These are phyloP conservation scores for Cactoblastis cactorum DNA, from an alignment of 2,888 invertebrate genomes.

Conservation along the genomic window DNA sequence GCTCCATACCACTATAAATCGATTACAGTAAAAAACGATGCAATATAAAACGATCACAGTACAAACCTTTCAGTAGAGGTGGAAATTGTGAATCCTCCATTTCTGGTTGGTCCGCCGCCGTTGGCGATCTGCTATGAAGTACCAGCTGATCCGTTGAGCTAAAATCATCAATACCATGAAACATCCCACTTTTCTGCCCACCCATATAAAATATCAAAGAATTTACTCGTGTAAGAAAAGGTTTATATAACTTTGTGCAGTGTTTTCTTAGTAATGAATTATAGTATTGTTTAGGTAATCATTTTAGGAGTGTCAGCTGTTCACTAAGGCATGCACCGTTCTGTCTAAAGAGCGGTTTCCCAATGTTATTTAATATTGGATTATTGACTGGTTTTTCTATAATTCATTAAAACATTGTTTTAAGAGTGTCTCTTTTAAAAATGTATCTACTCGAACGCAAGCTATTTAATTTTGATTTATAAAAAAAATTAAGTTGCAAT, in stretches of 20 bases:
- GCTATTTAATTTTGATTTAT: too few species aligned
- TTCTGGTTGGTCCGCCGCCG: conserved; percentile 60
- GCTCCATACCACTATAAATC: too few species aligned
- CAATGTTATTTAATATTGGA: conserved; percentile 24
- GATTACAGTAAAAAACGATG: too few species aligned
- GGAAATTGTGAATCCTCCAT: conserved; percentile 72
- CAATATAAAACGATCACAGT: too few species aligned
- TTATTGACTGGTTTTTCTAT: conserved; percentile 28
- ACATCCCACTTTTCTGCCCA: background rate
- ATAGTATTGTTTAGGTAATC: conserved; percentile 14
- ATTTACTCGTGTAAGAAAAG: background rate
- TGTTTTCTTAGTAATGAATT: conserved; percentile 15
- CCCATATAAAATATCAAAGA: background rate
- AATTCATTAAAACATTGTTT: background rate
- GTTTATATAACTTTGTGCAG: conserved; percentile 12
- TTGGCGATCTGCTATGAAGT: conserved; percentile 72
- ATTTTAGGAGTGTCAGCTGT: conserved; percentile 16
- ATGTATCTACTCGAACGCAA: too few species aligned
- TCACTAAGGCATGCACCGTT: conserved; percentile 42
- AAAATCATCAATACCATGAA: conserved; percentile 31
- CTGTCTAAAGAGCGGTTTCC: conserved; percentile 38
- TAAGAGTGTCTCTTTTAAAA: too few species aligned
- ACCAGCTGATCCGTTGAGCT: conserved; percentile 68
- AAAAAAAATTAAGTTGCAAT: too few species aligned
- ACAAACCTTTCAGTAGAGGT: conserved; percentile 69